Conservation (phyloP, 2,113 vertebrate species). For the Terrapene triunguis region DNA sequence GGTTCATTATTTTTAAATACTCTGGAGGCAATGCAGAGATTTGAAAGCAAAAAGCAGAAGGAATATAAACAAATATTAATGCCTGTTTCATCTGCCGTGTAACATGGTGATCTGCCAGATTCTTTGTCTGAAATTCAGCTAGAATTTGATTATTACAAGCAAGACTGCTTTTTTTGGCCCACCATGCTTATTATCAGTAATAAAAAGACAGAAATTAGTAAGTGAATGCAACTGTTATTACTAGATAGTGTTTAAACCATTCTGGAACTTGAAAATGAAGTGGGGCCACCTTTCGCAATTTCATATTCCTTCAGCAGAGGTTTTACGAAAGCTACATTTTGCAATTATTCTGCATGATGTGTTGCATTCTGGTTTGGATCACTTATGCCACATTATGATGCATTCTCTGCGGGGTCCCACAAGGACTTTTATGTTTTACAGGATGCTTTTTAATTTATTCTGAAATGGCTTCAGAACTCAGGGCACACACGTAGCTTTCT, state of each 20-base stretch:
- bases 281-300: slow-evolving; percentile 44
- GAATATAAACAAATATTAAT: background rate
- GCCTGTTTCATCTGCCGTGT: background rate
- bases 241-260: slow-evolving; percentile 38
- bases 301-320: slow-evolving; percentile 4
- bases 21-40: background rate
- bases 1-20: background rate
- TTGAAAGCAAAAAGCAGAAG: slow-evolving; percentile 22
- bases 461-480: slow-evolving; percentile 19
- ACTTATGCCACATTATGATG: background rate
- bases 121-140: slow-evolving; percentile 19
- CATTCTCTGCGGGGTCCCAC: background rate
- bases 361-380: background rate
- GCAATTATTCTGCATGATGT: background rate
- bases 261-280: slow-evolving; percentile 44
- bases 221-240: slow-evolving; percentile 19
- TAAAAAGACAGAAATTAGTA: slow-evolving; percentile 32
- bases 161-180: background rate
- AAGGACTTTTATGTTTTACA: background rate
- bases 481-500: slow-evolving; percentile 1
- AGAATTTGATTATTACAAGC: background rate
- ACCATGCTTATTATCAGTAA: background rate
- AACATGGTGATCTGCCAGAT: slow-evolving; percentile 31
- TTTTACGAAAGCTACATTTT: background rate
- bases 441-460: background rate